Conservation (phyloP, 1,140 invertebrate genomes). For the Protaetia brevitarsis region DNA sequence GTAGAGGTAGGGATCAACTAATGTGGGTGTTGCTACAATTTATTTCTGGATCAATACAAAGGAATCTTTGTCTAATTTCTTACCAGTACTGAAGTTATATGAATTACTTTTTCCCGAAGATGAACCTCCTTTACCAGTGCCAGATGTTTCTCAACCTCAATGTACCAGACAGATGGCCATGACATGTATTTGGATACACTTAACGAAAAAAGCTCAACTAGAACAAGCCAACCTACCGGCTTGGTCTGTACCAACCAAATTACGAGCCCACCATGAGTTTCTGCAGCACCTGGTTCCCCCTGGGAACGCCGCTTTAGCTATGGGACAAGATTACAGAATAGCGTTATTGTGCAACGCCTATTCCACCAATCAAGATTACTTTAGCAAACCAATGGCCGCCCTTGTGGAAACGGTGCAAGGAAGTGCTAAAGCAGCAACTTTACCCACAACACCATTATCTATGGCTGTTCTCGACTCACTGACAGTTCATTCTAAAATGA, state of each 20-base stretch:
- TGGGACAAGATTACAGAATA: slow-evolving; percentile 84
- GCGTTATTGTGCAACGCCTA: slow-evolving; percentile 93
- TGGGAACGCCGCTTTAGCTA: slow-evolving; percentile 59
- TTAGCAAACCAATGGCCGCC: slow-evolving; percentile 50
- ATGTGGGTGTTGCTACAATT: slow-evolving; percentile 98
- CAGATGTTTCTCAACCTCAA: slow-evolving; percentile 80
- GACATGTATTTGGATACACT: slow-evolving; percentile 94
- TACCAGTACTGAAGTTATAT: slow-evolving; percentile 87
- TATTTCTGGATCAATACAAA: slow-evolving; percentile 93
- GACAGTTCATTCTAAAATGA: slow-evolving; percentile 97
- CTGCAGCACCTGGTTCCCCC: slow-evolving; percentile 78
- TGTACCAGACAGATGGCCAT: slow-evolving; percentile 91
- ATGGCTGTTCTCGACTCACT: slow-evolving; percentile 90
- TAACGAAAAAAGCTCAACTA: slow-evolving; percentile 74
- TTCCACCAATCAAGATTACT: slow-evolving; percentile 84
- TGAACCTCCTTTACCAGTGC: slow-evolving; percentile 82
- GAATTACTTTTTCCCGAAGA: slow-evolving; percentile 91
- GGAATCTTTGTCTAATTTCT: slow-evolving; percentile 85
- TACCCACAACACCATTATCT: slow-evolving; percentile 79
- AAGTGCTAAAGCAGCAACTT: slow-evolving; percentile 58
- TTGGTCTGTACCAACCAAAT: slow-evolving; percentile 74
- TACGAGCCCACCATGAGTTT: slow-evolving; percentile 85
- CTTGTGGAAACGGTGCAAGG: slow-evolving; percentile 87
- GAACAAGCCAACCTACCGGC: slow-evolving; percentile 53
- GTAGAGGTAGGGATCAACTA: slow-evolving; percentile 88